Evolutionary conservation across 2,113 vertebrate species (phyloP).

Genomic region (Cinclus cinclus): DNA sequence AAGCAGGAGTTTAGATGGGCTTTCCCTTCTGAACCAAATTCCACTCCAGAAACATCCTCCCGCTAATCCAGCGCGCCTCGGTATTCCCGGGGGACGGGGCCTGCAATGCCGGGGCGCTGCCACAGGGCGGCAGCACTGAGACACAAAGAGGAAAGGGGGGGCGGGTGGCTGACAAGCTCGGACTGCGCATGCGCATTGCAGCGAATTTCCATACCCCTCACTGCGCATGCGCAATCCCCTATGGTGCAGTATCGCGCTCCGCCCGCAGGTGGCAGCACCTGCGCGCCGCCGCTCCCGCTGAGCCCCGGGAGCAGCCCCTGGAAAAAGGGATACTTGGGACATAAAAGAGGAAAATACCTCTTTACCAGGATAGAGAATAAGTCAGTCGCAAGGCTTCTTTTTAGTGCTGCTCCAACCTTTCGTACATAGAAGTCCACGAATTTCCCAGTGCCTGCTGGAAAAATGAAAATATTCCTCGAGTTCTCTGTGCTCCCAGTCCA

Average conservation of each 20-base stretch:
- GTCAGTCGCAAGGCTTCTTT: fast-evolving
- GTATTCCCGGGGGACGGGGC: background rate
- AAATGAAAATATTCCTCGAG: background rate
- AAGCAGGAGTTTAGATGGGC: background rate
- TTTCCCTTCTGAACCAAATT: background rate
- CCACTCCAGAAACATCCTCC: too few relatives aligned
- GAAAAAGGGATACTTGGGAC: background rate
- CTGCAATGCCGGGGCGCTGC: background rate
- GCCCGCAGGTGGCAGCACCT: background rate
- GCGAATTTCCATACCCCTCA: fast-evolving
- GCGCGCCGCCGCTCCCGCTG: fast-evolving
- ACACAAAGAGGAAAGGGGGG: fast-evolving
- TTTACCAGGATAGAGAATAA: fast-evolving
- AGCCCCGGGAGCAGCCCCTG: background rate
- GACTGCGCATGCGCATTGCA: background rate
- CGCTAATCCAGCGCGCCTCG: background rate
- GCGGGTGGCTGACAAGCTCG: fast-evolving
- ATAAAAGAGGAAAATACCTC: background rate
- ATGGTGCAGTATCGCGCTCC: fast-evolving
- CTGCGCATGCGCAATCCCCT: fast-evolving
- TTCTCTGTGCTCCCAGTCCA: background rate
- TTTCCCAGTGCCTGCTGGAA: background rate
- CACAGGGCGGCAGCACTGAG: background rate
- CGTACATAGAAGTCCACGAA: fast-evolving
- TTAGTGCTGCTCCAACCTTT: fast-evolving